Evolutionary conservation across 2,797 vertebrate species (phyloP).

Genomic region (Gallinago solitaria): DNA sequence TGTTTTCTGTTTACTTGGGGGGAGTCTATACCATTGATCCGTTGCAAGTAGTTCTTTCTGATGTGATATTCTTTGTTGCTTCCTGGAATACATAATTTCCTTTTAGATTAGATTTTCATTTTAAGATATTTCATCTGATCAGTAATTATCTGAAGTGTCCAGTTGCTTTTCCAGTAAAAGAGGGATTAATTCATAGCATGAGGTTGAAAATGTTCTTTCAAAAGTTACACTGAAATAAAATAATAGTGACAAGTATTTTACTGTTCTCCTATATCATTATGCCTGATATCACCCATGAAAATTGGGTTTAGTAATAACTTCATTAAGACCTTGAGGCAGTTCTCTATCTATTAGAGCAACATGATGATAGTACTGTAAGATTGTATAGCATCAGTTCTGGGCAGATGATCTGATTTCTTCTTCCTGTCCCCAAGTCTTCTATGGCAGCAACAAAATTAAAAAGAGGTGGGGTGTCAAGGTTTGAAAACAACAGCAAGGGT

Average conservation of each 20-base stretch:
- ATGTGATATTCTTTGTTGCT: not conserved
- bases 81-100: not conserved
- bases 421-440: conserved; percentile 40
- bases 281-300: not conserved
- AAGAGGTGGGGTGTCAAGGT: not conserved
- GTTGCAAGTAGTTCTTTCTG: not conserved
- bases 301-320: conserved; percentile 28
- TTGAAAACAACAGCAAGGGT: not conserved
- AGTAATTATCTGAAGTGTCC: not conserved
- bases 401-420: conserved; percentile 56
- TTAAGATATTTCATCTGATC: not conserved
- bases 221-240: conserved; percentile 3
- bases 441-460: conserved; percentile 48
- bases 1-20: not conserved
- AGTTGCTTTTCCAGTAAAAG: not conserved
- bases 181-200: not conserved
- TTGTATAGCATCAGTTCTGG: conserved; percentile 10
- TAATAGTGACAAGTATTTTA: not conserved
- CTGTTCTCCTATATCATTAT: not conserved
- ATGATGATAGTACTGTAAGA: conserved; percentile 11
- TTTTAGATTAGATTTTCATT: not conserved
- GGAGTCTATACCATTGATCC: not conserved
- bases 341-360: conserved; percentile 31
- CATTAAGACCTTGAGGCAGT: conserved; percentile 40
- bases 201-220: not conserved